Percentiles rank a stretch among this genome's conserved stretches.
Conservation (phyloP, 2,888 invertebrate species). For the Clunio marinus region DNA sequence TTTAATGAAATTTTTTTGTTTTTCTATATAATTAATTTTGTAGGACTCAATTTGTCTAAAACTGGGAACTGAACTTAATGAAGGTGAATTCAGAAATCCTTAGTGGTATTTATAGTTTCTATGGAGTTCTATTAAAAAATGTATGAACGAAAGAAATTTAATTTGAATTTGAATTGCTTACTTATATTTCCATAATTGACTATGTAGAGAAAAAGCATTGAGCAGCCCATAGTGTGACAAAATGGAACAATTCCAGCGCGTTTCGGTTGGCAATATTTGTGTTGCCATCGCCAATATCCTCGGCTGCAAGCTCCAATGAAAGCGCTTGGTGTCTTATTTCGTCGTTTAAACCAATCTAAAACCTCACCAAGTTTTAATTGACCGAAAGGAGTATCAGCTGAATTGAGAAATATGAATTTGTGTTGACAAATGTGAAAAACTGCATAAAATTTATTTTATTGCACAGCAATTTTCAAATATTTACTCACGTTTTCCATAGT, state of each 20-base stretch:
- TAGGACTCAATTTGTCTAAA: no score
- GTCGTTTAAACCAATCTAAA: slow-evolving; percentile 74
- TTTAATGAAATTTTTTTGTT: no score
- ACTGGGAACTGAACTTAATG: background rate
- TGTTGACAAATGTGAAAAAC: no score
- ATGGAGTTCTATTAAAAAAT: slow-evolving; percentile 78
- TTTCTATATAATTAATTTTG: no score
- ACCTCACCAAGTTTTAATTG: slow-evolving; percentile 85
- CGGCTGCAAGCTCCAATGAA: slow-evolving; percentile 65
- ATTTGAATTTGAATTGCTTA: slow-evolving; percentile 56
- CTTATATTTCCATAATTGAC: slow-evolving; percentile 76
- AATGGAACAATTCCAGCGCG: slow-evolving; percentile 70
- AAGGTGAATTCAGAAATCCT: slow-evolving; percentile 44
- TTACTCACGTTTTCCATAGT: slow-evolving; percentile 86
- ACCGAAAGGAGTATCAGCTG: slow-evolving; percentile 84
- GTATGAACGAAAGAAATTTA: no score
- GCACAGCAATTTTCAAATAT: background rate
- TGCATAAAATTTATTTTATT: slow-evolving; percentile 10
- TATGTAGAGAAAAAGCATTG: slow-evolving; percentile 72
- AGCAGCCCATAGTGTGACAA: slow-evolving; percentile 65
- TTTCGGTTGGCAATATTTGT: slow-evolving; percentile 78
- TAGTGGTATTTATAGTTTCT: slow-evolving; percentile 85
- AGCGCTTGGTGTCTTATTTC: slow-evolving; percentile 71
- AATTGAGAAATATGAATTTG: slow-evolving; percentile 45
- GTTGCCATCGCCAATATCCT: slow-evolving; percentile 90